Conservation (phyloP, 2,888 invertebrate genomes). For the Xanthia togata region DNA sequence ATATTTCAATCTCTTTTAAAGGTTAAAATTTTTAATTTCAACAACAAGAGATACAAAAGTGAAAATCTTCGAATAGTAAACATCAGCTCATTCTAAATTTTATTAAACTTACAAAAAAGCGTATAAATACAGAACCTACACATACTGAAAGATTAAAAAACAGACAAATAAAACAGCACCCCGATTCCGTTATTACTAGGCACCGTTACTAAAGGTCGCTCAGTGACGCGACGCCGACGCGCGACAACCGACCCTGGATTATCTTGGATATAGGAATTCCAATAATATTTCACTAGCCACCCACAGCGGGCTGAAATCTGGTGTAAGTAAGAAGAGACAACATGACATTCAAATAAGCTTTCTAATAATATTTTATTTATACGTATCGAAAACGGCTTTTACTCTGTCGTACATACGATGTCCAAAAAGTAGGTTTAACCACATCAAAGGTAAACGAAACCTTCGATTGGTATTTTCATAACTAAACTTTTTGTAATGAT, state of each 20-base stretch:
- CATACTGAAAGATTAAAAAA: constrained; percentile 55
- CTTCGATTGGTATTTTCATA: too few relatives aligned
- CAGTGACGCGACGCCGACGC: constrained; percentile 73
- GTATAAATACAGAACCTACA: not conserved
- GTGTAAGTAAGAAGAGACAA: constrained; percentile 54
- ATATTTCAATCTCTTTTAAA: not conserved
- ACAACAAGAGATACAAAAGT: not conserved
- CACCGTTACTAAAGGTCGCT: constrained; percentile 71
- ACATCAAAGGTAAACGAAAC: too few relatives aligned
- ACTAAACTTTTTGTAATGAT: too few relatives aligned
- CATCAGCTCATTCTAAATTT: not conserved
- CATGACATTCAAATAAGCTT: not conserved
- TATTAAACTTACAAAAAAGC: constrained; percentile 7
- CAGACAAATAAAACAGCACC: constrained; percentile 68
- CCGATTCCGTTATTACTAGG: constrained; percentile 62
- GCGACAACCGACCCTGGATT: constrained; percentile 75
- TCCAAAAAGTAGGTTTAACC: not conserved
- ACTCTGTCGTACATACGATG: not conserved
- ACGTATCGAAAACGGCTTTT: not conserved
- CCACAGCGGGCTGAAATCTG: constrained; percentile 62
- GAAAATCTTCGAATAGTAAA: not conserved
- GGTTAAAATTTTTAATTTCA: not conserved
- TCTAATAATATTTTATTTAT: not conserved
- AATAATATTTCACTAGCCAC: constrained; percentile 85
- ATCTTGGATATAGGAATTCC: constrained; percentile 85